These are phyloP conservation scores for Phaethornis superciliosus DNA, from an alignment of 2,113 vertebrate species.

Conservation along the genomic window DNA sequence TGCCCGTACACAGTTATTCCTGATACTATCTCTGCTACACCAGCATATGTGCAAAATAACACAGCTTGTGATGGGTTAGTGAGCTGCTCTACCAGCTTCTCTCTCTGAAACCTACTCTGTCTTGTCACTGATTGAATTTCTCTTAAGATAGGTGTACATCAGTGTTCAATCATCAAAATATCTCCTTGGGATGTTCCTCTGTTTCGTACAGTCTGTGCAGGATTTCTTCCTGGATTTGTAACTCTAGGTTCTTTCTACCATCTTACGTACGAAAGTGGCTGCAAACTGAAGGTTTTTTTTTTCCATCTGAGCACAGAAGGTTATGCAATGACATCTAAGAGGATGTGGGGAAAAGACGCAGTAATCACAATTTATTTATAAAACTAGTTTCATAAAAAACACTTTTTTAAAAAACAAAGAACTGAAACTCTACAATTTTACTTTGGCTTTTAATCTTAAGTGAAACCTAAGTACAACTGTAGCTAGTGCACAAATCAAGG, in stretches of 20 bases:
- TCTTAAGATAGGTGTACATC: accelerated
- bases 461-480: background rate
- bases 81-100: background rate
- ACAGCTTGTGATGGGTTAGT: accelerated
- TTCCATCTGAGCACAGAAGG: background rate
- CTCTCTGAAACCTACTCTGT: background rate
- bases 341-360: background rate
- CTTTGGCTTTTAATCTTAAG: background rate
- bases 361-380: background rate
- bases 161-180: accelerated
- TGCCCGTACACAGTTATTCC: accelerated
- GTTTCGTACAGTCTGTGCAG: accelerated
- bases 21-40: background rate
- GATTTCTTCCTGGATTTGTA: accelerated
- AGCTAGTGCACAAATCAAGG: background rate
- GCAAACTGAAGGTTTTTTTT: background rate
- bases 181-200: background rate
- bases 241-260: accelerated
- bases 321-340: accelerated
- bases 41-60: accelerated
- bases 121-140: background rate
- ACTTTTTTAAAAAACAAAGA: background rate
- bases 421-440: background rate
- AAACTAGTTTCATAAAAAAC: background rate
- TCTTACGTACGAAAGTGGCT: background rate